Conservation (phyloP, 2,888 invertebrate genomes). For the Yponomeuta sedellus region DNA sequence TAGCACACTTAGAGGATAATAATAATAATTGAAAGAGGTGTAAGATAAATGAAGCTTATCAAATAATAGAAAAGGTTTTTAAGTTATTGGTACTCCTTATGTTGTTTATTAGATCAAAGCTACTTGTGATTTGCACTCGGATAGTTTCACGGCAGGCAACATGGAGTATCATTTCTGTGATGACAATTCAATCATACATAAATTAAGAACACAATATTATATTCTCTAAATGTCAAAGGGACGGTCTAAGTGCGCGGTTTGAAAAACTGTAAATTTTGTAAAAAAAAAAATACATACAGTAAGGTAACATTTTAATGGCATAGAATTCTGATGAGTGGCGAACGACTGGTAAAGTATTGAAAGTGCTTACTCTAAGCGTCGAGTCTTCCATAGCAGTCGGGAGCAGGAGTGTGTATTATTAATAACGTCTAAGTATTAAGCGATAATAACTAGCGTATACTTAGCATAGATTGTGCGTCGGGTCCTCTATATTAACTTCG, state of each 20-base stretch:
- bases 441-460: conserved; percentile 72
- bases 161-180: background rate
- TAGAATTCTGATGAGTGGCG: conserved; percentile 48
- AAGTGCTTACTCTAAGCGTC: conserved; percentile 73
- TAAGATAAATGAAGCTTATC: background rate
- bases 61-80: background rate
- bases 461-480: conserved; percentile 60
- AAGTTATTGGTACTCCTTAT: background rate
- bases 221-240: conserved; percentile 25
- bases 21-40: background rate
- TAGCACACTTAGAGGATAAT: conserved; percentile 39
- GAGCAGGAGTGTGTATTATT: conserved; percentile 60
- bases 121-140: conserved; percentile 1
- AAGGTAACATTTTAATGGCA: conserved; percentile 66
- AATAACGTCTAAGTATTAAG: conserved; percentile 71
- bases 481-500: conserved; percentile 46
- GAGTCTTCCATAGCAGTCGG: conserved; percentile 76
- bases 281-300: conserved; percentile 64
- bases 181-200: background rate
- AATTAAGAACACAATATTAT: conserved; percentile 9
- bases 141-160: background rate
- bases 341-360: conserved; percentile 67
- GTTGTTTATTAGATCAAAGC: background rate
- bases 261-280: conserved; percentile 73
- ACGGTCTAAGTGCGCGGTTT: too few species aligned